Conservation (phyloP, 2,113 vertebrate species). For the Ardeotis arabs region DNA sequence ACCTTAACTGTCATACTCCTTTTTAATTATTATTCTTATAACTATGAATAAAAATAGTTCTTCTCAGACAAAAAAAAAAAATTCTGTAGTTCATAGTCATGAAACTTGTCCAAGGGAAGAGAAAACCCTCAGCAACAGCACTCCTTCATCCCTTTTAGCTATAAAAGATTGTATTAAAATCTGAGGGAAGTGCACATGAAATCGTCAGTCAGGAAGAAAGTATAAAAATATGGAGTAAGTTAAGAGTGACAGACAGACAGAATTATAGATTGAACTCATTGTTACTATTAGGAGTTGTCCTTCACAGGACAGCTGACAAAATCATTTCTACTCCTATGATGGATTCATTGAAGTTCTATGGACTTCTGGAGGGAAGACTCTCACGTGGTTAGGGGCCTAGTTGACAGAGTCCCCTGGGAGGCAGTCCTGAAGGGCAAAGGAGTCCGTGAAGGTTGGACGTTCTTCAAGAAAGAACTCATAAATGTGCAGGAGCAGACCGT, state of each 20-base stretch:
- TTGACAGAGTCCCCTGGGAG: background rate
- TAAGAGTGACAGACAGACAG: background rate
- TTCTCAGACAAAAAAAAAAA: background rate
- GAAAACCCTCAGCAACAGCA: background rate
- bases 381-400: background rate
- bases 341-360: background rate
- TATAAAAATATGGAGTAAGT: background rate
- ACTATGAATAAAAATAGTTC: background rate
- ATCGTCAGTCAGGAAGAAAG: background rate
- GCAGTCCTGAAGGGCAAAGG: background rate
- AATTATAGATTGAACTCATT: background rate
- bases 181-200: background rate
- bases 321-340: background rate
- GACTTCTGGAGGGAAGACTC: background rate
- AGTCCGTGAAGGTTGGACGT: background rate
- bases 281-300: background rate
- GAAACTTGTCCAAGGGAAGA: background rate
- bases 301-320: background rate
- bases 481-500: accelerated
- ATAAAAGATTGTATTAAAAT: background rate
- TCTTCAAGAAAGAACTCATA: background rate
- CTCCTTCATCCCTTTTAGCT: background rate
- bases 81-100: background rate
- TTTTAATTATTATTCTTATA: background rate
- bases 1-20: background rate